These are phyloP conservation scores for Drosophila kokeensis DNA, from an alignment of 2,888 invertebrate species.

Conservation along the genomic window DNA sequence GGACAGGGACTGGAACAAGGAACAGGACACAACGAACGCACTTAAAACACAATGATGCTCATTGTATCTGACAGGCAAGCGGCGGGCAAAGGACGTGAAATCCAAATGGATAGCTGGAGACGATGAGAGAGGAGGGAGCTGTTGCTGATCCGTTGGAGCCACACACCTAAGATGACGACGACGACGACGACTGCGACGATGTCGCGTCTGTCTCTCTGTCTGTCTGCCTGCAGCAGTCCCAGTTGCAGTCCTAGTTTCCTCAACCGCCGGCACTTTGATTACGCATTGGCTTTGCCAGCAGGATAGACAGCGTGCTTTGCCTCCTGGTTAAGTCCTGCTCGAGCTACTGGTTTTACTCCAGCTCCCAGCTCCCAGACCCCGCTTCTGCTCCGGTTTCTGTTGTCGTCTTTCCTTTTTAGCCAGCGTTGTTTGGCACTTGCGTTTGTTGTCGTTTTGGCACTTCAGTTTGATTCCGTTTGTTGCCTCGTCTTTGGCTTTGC, in stretches of 20 bases:
- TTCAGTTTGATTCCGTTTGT: constrained; percentile 69
- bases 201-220: constrained; percentile 60
- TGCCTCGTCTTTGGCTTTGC: constrained; percentile 33
- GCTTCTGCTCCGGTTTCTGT: constrained; percentile 5
- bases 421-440: constrained; percentile 55
- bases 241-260: neutral
- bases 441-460: constrained; percentile 74
- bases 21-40: constrained; percentile 78
- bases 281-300: constrained; percentile 69
- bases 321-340: constrained; percentile 45
- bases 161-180: constrained; percentile 69
- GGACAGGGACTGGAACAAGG: constrained; percentile 28
- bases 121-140: constrained; percentile 9
- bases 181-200: constrained; percentile 34
- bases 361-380: neutral
- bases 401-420: constrained; percentile 23
- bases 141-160: constrained; percentile 64
- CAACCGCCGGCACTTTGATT: constrained; percentile 66
- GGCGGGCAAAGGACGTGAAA: constrained; percentile 24
- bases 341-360: neutral
- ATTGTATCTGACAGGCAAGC: constrained; percentile 78
- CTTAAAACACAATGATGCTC: constrained; percentile 81
- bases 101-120: constrained; percentile 11
- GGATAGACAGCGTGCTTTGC: constrained; percentile 34
- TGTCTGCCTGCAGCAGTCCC: neutral